Evolutionary conservation across 2,888 invertebrate species (phyloP), one percentile per base, ranked within the genome.

Genomic region (Drosophila neutralis): DNA sequence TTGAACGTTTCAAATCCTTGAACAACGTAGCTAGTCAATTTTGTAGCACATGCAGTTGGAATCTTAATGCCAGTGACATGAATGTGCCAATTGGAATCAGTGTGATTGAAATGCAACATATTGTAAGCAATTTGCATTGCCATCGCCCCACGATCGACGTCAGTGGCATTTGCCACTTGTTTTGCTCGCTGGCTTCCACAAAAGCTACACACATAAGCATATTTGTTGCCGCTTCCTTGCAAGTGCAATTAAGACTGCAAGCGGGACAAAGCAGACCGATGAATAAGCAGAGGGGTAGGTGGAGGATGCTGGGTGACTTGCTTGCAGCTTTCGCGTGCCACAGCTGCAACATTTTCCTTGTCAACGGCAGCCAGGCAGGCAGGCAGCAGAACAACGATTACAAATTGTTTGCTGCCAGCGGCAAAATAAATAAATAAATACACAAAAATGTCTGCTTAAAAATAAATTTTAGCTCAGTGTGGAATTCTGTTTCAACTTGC

Each of bases 341-440:
- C 86, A 86, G 90, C 86, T 86, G 90, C 89, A 86, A 90, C 86
- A 86, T 86, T 81, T 90, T 83, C 66, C 76, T 73, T 86, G 90
- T 87, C 84, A 83, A 83, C 78, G 61, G 52, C 65, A 59, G 56
- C 38, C 52, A 57, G 56, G 51, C 65, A 65, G 59, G 42, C 65
- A 65, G 59, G 48, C 52, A 57, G 59, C 61, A 61, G 60, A 76
- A 70, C 69, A 76, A 76, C 83, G 89, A 83, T 83, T 83, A 83
- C 83, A 90, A 86, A 80, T 86, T 83, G 85, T 89, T 83, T 76
- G 83, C 72, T 73, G 74, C 63, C 64, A 61, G 68, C 57, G 58
- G 73, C 68, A 63, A 60, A 73, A 51, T 58, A 79, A 71, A 82
- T 69, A 73, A 78, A 69, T 73, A 77, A 78, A 81, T 60, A 77